These are phyloP conservation scores for Rhysida immarginata DNA, from an alignment of 1,140 invertebrate genomes.

Conservation along the genomic window DNA sequence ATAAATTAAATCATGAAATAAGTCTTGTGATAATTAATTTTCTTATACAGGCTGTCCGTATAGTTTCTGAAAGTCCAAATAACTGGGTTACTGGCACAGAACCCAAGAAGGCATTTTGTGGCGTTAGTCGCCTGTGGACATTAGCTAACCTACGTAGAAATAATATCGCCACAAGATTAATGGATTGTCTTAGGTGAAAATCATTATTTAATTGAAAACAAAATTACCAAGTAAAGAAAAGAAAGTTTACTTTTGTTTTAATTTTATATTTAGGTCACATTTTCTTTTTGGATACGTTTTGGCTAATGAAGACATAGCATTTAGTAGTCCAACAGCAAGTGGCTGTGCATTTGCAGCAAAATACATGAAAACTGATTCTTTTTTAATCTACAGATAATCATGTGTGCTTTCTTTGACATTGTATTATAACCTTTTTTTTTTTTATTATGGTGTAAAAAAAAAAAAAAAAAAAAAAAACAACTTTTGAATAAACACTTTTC, in stretches of 20 bases:
- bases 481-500: too few relatives aligned
- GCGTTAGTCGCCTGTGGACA: neutral
- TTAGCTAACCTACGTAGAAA: neutral
- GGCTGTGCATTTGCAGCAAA: neutral
- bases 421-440: too few relatives aligned
- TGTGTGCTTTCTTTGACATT: too few relatives aligned
- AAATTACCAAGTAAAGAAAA: too few relatives aligned
- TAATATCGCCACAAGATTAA: neutral
- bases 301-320: neutral
- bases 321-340: neutral
- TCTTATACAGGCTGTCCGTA: neutral
- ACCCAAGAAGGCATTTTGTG: neutral
- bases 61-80: neutral
- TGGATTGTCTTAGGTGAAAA: constrained; percentile 1
- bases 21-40: neutral
- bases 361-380: neutral
- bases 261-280: too few relatives aligned
- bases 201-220: too few relatives aligned
- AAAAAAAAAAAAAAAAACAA: too few relatives aligned
- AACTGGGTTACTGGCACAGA: neutral
- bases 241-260: too few relatives aligned
- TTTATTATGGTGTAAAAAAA: too few relatives aligned
- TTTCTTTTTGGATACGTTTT: neutral
- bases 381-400: neutral
- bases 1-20: too few relatives aligned